phyloP scores from a whole-genome alignment of 2,888 invertebrate genomes.

The Ormyrus nitidulus region DNA sequence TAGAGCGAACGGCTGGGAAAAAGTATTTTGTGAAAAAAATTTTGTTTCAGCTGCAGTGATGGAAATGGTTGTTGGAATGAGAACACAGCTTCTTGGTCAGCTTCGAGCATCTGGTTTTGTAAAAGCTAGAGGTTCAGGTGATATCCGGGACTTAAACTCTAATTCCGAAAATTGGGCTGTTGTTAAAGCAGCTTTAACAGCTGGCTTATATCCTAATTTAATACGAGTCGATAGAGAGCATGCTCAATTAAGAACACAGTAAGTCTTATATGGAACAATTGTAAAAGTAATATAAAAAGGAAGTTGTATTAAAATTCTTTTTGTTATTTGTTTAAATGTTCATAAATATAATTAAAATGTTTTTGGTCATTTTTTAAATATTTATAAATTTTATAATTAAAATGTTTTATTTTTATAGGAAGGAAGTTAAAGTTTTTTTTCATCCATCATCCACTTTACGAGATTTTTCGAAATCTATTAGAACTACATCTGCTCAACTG shows the following conservation, averaged over 20 bases:
- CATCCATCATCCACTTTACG: slow-evolving; percentile 80
- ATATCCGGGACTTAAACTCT: slow-evolving; percentile 87
- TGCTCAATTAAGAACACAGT: slow-evolving; percentile 81
- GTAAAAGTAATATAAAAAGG: not conserved
- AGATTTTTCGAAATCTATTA: slow-evolving; percentile 69
- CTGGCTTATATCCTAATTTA: slow-evolving; percentile 93
- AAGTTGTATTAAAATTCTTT: not conserved
- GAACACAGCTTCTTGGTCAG: slow-evolving; percentile 89
- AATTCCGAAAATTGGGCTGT: slow-evolving; percentile 93
- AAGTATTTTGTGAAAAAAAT: slow-evolving; percentile 85
- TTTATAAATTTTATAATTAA: not conserved
- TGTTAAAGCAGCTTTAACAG: slow-evolving; percentile 91
- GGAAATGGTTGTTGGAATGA: slow-evolving; percentile 92
- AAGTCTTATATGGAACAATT: slow-evolving; percentile 64
- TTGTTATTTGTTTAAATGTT: not conserved
- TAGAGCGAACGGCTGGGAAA: slow-evolving; percentile 80
- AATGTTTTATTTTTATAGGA: slow-evolving; percentile 73
- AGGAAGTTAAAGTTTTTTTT: slow-evolving; percentile 80
- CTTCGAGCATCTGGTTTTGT: slow-evolving; percentile 86
- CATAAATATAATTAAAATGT: not conserved
- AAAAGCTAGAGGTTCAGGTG: slow-evolving; percentile 79
- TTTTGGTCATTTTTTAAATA: not conserved
- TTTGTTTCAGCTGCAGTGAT: slow-evolving; percentile 88
- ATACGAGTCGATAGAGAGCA: slow-evolving; percentile 84
- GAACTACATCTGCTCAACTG: slow-evolving; percentile 68